Conservation (phyloP, 2,888 invertebrate species). For the Smittia aterrima region DNA sequence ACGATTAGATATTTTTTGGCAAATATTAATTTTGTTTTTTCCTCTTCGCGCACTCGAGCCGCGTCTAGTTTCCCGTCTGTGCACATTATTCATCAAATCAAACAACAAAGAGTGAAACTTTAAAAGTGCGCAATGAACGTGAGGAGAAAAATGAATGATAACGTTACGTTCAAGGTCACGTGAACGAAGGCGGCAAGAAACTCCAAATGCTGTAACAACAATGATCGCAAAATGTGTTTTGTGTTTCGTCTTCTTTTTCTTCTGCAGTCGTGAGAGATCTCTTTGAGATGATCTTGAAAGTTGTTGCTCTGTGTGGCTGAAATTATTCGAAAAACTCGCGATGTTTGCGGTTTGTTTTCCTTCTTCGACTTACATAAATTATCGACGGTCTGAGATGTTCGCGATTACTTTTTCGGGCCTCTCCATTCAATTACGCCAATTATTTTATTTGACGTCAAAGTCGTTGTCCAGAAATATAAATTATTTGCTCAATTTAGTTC, state of each 20-base stretch:
- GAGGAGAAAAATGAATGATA: not conserved
- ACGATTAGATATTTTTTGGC: not conserved
- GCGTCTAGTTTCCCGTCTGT: constrained; percentile 9
- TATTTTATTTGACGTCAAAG: constrained; percentile 27
- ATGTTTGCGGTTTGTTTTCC: not conserved
- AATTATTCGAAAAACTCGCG: not conserved
- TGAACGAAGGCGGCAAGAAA: not conserved
- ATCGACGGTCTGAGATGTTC: not conserved
- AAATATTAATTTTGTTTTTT: not conserved
- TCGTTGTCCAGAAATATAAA: not conserved
- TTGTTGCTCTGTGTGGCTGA: not conserved
- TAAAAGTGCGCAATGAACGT: not conserved
- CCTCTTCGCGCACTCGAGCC: too few species aligned
- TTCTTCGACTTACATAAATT: not conserved
- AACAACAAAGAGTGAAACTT: not conserved
- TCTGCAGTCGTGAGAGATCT: constrained; percentile 9
- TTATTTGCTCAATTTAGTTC: constrained; percentile 32
- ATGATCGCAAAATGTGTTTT: not conserved
- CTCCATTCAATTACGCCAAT: constrained; percentile 29
- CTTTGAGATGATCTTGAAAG: constrained; percentile 27
- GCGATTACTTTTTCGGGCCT: not conserved
- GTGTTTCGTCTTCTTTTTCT: not conserved
- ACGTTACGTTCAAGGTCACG: constrained; percentile 3
- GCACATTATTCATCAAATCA: not conserved
- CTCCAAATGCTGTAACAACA: not conserved